phyloP scores from a whole-genome alignment of 1,140 invertebrate genomes.

The Drosophila virilis region DNA sequence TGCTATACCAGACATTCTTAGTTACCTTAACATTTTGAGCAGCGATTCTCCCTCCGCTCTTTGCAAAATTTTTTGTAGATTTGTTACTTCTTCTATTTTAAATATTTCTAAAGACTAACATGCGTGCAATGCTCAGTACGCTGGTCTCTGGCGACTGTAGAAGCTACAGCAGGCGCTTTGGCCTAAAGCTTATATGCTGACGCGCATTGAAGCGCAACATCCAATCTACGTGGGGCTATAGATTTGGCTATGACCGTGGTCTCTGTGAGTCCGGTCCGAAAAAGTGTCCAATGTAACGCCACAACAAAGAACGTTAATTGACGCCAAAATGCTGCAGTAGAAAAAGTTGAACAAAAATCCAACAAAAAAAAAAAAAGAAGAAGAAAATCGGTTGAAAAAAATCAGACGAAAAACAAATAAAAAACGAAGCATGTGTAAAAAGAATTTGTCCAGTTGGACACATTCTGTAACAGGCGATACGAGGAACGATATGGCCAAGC shows the following conservation, averaged over 20 bases:
- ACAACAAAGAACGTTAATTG: slow-evolving; percentile 83
- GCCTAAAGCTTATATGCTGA: slow-evolving; percentile 31
- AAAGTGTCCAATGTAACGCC: slow-evolving; percentile 84
- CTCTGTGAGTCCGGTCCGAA: slow-evolving; percentile 47
- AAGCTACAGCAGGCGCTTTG: slow-evolving; percentile 6
- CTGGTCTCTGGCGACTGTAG: slow-evolving; percentile 12
- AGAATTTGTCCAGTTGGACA: slow-evolving; percentile 64
- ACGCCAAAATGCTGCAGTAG: slow-evolving; percentile 73
- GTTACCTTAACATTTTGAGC: too few relatives aligned
- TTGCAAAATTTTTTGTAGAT: too few relatives aligned
- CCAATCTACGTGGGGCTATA: slow-evolving; percentile 67
- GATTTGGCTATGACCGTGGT: slow-evolving; percentile 53
- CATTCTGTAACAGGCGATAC: slow-evolving; percentile 50
- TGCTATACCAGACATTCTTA: too few relatives aligned
- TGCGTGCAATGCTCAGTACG: too few relatives aligned
- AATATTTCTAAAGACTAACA: too few relatives aligned
- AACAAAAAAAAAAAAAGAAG: slow-evolving; percentile 20
- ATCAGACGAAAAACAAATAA: slow-evolving; percentile 26
- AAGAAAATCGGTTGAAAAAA: slow-evolving; percentile 20
- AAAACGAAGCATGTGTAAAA: slow-evolving; percentile 55
- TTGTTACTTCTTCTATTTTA: too few relatives aligned
- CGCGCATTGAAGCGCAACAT: slow-evolving; percentile 72
- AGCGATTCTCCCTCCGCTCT: too few relatives aligned
- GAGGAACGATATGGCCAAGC: slow-evolving; percentile 33
- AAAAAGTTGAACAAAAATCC: slow-evolving; percentile 45